Percentiles rank a stretch among this genome's conserved stretches.
Conservation (phyloP, 2,888 invertebrate species). For the Charanyca ferruginea region DNA sequence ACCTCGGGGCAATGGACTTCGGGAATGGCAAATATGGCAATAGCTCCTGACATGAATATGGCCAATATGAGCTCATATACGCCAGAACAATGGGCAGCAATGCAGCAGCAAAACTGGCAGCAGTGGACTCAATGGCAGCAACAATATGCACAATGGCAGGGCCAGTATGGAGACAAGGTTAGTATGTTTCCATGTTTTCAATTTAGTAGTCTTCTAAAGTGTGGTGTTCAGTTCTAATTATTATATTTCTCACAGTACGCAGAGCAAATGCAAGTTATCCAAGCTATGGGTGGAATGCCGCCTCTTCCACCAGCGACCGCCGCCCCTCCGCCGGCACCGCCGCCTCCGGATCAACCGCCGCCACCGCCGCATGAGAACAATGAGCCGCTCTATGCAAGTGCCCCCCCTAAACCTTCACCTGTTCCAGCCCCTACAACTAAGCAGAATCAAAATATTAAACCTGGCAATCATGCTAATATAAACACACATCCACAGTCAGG, state of each 20-base stretch:
- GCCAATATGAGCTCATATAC: slow-evolving; percentile 87
- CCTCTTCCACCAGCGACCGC: slow-evolving; percentile 75
- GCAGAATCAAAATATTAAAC: slow-evolving; percentile 57
- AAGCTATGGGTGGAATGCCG: slow-evolving; percentile 75
- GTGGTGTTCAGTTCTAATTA: neutral
- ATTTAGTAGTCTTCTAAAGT: neutral
- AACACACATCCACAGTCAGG: slow-evolving; percentile 68
- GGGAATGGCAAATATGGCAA: slow-evolving; percentile 78
- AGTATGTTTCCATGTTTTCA: slow-evolving; percentile 9
- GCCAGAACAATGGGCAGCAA: slow-evolving; percentile 93
- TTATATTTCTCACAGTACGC: slow-evolving; percentile 84
- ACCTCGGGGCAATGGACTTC: slow-evolving; percentile 80
- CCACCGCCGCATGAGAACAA: slow-evolving; percentile 85
- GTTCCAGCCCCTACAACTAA: slow-evolving; percentile 66
- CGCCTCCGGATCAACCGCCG: slow-evolving; percentile 76
- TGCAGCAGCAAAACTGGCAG: slow-evolving; percentile 94
- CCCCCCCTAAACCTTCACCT: slow-evolving; percentile 62
- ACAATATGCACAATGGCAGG: slow-evolving; percentile 95
- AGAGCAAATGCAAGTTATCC: slow-evolving; percentile 83
- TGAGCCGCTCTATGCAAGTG: slow-evolving; percentile 79
- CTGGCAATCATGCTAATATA: slow-evolving; percentile 63
- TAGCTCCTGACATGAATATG: slow-evolving; percentile 78
- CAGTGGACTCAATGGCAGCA: slow-evolving; percentile 95
- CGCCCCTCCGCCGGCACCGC: slow-evolving; percentile 72
- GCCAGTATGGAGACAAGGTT: slow-evolving; percentile 94